A percentile compares a stretch with the other conserved stretches of the same genome.
Evolutionary conservation across 1,140 invertebrate genomes (phyloP).

Genomic region (Conus betulinus): DNA sequence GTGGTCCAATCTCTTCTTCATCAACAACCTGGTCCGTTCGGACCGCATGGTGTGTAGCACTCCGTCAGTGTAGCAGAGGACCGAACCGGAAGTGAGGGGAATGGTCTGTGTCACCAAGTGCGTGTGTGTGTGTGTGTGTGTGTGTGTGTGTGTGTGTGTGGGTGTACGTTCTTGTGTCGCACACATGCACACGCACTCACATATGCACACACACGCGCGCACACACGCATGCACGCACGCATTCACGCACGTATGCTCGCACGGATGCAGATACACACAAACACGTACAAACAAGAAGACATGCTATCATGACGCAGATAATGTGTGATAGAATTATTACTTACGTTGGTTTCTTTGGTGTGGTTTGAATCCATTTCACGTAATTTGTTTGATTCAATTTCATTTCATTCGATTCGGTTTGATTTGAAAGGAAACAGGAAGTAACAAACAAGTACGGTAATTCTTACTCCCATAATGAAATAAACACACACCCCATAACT

Average conservation of each 20-base stretch:
- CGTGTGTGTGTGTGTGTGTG: not conserved
- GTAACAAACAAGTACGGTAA: too few species aligned
- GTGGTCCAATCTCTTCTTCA: slow-evolving; percentile 89
- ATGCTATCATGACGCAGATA: not conserved
- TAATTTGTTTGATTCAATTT: too few species aligned
- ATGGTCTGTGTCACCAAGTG: not conserved
- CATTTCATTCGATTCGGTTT: too few species aligned
- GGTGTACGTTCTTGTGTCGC: not conserved
- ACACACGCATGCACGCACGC: not conserved
- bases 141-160: too few species aligned
- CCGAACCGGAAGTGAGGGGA: too few species aligned
- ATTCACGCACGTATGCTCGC: slow-evolving; percentile 2
- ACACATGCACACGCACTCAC: not conserved
- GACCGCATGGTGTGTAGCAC: slow-evolving; percentile 1
- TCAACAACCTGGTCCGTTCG: slow-evolving; percentile 85
- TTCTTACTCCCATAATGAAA: too few species aligned
- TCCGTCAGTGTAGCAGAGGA: not conserved
- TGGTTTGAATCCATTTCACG: too few species aligned
- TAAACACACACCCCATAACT: too few species aligned
- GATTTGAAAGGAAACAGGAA: too few species aligned
- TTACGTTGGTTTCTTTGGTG: too few species aligned
- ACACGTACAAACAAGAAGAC: not conserved
- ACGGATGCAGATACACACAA: not conserved
- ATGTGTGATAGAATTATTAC: too few species aligned
- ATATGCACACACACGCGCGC: not conserved